Evolutionary conservation across 2,113 vertebrate genomes (phyloP).

Genomic region (Notarius quadriscutis): DNA sequence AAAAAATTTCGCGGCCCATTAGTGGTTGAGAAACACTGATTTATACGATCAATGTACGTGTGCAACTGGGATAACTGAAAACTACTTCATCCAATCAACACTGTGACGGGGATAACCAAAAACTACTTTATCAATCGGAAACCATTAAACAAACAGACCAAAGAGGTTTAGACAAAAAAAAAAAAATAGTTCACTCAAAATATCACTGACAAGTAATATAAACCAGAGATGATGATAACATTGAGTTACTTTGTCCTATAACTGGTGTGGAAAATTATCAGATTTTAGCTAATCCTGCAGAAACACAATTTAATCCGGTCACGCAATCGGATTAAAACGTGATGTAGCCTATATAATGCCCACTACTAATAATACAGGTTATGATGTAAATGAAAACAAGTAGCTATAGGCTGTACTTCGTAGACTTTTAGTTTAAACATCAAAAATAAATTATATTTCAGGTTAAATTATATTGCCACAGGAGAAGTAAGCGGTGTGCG

Average conservation of each 20-base stretch:
- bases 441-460: background rate
- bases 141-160: background rate
- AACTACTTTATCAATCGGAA: too few relatives aligned
- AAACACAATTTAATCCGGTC: background rate
- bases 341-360: background rate
- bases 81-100: too few relatives aligned
- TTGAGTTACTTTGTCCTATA: background rate
- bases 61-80: too few relatives aligned
- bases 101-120: too few relatives aligned
- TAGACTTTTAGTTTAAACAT: background rate
- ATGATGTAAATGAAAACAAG: background rate
- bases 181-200: background rate
- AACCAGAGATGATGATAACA: background rate
- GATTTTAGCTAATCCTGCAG: background rate
- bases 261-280: background rate
- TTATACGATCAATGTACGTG: too few relatives aligned
- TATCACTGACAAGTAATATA: background rate
- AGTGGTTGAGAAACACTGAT: too few relatives aligned
- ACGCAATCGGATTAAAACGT: background rate
- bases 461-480: background rate
- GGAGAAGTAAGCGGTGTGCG: background rate
- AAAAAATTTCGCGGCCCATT: too few relatives aligned
- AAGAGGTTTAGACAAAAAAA: background rate
- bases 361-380: background rate
- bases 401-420: background rate